Evolutionary conservation across 2,888 invertebrate species (phyloP), one percentile per base, ranked within the genome.

Genomic region (Aleiodes testaceus): DNA sequence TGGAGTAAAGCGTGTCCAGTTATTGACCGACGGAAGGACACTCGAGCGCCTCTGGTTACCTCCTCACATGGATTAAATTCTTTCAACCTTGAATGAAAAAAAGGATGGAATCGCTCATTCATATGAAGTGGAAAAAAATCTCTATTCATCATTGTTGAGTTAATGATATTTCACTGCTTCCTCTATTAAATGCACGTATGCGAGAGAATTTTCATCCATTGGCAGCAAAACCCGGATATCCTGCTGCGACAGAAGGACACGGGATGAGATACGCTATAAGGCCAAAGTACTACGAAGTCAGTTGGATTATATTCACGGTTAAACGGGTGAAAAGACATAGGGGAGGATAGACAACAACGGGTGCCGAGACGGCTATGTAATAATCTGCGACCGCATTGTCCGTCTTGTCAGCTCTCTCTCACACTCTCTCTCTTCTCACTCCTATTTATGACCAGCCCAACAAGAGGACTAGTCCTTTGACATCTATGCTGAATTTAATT

Each of bases 341-440:
- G 61, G 59, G 63, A 26, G 36, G 64, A 42, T 20, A 44, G 68
- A 72, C 70, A 73, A 70, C 69, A 14, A 64, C 59, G 72, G 68
- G 70, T 52, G 61, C 61, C 73, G 59, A 82, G 81, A 79, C 79
- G 82, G 79, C 83, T 82, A 85, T 85, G 85, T 85, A 86, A 86
- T 86, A 86, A 86, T 86, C 86, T 82, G 82, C 83, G 84, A 85
- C 84, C 82, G 85, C 84, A 87, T 86, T 86, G 86, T 86, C 87
- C 86, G 84, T 87, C 86, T 86, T 85, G 80, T 82, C 80, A 78
- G 81, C 80, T 80, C 80, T 80, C 80, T 80, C 79, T 79, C 11
- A 26, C 26, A 26, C 26, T 36, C 11, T 11, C 4, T 36, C 36
- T 36, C 7, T 6, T 2, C 36, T 36, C 36, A 11, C 36, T 36